These are phyloP conservation scores for Setipinna tenuifilis DNA, from an alignment of 2,797 vertebrate genomes.

Conservation along the genomic window DNA sequence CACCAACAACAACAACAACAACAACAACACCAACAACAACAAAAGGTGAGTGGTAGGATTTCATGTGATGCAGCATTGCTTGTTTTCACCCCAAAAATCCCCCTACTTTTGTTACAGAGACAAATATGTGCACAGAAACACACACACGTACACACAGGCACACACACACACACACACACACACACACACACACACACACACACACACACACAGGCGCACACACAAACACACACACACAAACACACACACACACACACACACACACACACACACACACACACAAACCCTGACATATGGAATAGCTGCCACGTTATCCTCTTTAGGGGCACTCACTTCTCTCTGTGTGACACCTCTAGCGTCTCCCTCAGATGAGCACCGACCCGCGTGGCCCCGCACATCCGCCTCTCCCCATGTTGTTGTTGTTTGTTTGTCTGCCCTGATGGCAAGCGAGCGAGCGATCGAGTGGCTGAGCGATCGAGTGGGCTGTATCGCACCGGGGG, in stretches of 20 bases:
- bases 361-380: neutral
- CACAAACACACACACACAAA: neutral
- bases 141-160: neutral
- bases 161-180: neutral
- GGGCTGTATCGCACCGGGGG: neutral
- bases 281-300: neutral
- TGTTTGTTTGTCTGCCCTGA: neutral
- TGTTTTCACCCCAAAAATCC: neutral
- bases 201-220: neutral
- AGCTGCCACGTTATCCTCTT: neutral
- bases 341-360: neutral
- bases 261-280: neutral
- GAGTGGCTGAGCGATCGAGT: no score
- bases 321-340: neutral
- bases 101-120: neutral
- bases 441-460: neutral
- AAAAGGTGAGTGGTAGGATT: neutral
- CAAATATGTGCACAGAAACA: neutral
- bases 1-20: no score
- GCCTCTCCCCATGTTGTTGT: neutral
- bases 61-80: neutral
- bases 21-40: no score
- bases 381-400: neutral
- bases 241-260: neutral
- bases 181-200: neutral